phyloP scores from a whole-genome alignment of 2,888 invertebrate species.

The Acanthopleura granulata region DNA sequence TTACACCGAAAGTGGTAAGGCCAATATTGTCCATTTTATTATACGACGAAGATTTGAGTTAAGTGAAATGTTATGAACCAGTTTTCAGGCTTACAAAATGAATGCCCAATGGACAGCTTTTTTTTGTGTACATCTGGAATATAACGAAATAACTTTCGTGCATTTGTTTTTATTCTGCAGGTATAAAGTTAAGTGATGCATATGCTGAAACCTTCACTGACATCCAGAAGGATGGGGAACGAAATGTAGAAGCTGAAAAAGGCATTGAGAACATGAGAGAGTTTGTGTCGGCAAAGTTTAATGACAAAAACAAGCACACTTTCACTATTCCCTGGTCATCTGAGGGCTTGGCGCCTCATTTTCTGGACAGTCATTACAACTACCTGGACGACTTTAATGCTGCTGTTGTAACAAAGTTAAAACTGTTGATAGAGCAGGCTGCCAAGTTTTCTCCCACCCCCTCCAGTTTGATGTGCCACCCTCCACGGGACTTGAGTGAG shows the following conservation, averaged over 20 bases:
- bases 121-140: no score
- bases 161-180: background rate
- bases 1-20: no score
- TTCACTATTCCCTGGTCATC: conserved; percentile 16
- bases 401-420: conserved; percentile 8
- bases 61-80: no score
- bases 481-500: background rate
- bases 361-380: background rate
- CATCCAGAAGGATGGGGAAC: background rate
- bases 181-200: background rate
- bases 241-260: background rate
- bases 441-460: background rate
- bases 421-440: background rate
- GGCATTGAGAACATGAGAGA: background rate
- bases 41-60: no score
- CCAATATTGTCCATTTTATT: no score
- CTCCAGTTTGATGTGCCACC: background rate
- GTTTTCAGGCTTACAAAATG: no score
- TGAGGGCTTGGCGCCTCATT: background rate
- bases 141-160: no score
- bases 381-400: conserved; percentile 13
- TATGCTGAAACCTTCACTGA: background rate
- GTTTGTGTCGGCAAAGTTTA: background rate
- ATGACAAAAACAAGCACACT: conserved; percentile 3
- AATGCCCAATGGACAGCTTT: no score